phyloP scores from a whole-genome alignment of 2,888 invertebrate genomes.

The Macroteleia sp. region DNA sequence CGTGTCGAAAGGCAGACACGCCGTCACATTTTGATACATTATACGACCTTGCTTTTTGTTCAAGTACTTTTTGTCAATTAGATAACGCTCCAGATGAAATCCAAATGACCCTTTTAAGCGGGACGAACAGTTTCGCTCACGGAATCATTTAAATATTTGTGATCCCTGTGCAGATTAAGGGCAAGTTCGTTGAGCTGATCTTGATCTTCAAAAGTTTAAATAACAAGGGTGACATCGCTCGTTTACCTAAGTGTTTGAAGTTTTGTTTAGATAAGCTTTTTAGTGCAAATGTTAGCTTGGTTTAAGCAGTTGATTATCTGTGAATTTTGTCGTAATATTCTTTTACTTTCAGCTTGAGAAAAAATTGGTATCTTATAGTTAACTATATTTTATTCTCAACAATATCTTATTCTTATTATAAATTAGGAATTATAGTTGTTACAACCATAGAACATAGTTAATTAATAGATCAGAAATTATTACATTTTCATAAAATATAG shows the following conservation, averaged over 20 bases:
- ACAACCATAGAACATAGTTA: too few relatives aligned
- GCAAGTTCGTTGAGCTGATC: constrained; percentile 2
- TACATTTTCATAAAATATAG: too few relatives aligned
- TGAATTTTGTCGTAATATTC: too few relatives aligned
- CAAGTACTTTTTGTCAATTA: constrained; percentile 30
- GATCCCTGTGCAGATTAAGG: constrained; percentile 16
- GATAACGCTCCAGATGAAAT: constrained; percentile 23
- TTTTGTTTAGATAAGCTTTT: background rate
- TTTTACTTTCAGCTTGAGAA: too few relatives aligned
- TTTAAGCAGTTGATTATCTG: background rate
- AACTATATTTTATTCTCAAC: too few relatives aligned
- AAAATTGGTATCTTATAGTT: too few relatives aligned
- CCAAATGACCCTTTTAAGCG: constrained; percentile 17
- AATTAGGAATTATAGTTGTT: too few relatives aligned
- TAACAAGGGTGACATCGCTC: constrained; percentile 3
- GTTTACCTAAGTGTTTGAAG: background rate
- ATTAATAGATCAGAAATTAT: too few relatives aligned
- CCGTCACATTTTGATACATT: constrained; percentile 32
- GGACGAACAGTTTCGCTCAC: constrained; percentile 7
- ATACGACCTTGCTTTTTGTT: constrained; percentile 21
- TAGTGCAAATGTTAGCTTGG: background rate
- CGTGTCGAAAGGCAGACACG: constrained; percentile 16
- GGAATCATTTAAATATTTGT: constrained; percentile 32
- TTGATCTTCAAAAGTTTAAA: constrained; percentile 31
- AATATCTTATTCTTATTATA: too few relatives aligned